Percentiles rank a stretch among this genome's conserved stretches.
phyloP scores from a whole-genome alignment of 2,113 vertebrate genomes.

The Alligator sinensis region DNA sequence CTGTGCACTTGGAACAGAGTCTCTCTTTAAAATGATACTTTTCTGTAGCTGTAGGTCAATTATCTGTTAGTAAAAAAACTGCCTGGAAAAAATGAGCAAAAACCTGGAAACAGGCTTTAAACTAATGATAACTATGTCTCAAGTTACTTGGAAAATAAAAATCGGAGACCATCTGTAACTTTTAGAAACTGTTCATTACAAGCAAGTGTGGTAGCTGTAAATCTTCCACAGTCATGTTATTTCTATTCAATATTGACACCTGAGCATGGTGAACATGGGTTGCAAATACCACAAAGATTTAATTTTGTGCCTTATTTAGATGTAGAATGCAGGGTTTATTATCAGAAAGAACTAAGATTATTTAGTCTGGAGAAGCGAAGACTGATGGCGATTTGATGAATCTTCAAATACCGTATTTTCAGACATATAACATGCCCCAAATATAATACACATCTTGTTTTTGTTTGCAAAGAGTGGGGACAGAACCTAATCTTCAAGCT shows the following conservation, averaged over 20 bases:
- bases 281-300: background rate
- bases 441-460: too few relatives aligned
- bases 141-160: background rate
- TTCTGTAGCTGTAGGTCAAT: background rate
- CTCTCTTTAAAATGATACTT: background rate
- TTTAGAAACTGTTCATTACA: slow-evolving; percentile 12
- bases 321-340: background rate
- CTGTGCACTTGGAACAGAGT: background rate
- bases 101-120: background rate
- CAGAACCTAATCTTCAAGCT: too few relatives aligned
- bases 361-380: too few relatives aligned
- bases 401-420: too few relatives aligned
- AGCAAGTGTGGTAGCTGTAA: background rate
- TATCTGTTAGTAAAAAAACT: background rate
- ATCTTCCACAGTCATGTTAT: background rate
- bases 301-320: background rate
- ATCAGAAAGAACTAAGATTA: too few relatives aligned
- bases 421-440: too few relatives aligned
- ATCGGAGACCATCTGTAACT: slow-evolving; percentile 10
- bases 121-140: background rate
- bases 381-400: too few relatives aligned
- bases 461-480: too few relatives aligned
- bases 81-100: background rate
- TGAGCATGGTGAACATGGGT: background rate
- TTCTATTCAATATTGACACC: background rate